Percentiles rank a stretch among this genome's conserved stretches.
Conservation (phyloP, 2,113 vertebrate genomes). For the Saguinus imperator region DNA sequence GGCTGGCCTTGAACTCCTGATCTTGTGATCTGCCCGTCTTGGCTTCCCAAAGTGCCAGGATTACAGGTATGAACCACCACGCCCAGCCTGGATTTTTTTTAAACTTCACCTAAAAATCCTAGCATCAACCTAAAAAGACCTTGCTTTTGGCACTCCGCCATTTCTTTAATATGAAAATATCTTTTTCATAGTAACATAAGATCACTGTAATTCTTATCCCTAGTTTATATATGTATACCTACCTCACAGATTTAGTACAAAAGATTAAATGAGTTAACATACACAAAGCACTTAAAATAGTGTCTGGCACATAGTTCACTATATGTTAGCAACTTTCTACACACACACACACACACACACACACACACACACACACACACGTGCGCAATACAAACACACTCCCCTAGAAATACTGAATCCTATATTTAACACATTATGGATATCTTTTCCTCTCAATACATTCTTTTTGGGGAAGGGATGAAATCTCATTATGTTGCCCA, state of each 20-base stretch:
- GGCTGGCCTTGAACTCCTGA: too few species aligned
- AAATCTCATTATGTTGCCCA: neutral
- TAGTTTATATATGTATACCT: neutral
- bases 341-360: neutral
- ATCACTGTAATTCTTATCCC: neutral
- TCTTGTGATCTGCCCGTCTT: too few species aligned
- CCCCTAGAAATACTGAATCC: neutral
- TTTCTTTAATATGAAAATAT: constrained; percentile 18
- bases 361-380: too few species aligned
- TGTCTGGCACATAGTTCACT: neutral
- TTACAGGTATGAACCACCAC: too few species aligned
- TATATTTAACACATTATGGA: neutral
- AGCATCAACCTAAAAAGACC: constrained; percentile 3
- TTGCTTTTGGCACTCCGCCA: neutral
- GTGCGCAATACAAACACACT: too few species aligned
- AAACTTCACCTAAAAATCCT: neutral
- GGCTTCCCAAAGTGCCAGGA: too few species aligned
- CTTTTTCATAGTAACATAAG: neutral
- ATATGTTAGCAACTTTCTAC: neutral
- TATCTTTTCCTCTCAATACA: constrained; percentile 20
- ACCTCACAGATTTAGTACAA: neutral
- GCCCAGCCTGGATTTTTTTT: too few species aligned
- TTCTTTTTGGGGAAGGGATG: neutral
- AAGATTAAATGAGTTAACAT: neutral
- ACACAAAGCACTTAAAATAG: neutral